phyloP scores from a whole-genome alignment of 2,888 invertebrate genomes.

The Pseudococcus viburni region DNA sequence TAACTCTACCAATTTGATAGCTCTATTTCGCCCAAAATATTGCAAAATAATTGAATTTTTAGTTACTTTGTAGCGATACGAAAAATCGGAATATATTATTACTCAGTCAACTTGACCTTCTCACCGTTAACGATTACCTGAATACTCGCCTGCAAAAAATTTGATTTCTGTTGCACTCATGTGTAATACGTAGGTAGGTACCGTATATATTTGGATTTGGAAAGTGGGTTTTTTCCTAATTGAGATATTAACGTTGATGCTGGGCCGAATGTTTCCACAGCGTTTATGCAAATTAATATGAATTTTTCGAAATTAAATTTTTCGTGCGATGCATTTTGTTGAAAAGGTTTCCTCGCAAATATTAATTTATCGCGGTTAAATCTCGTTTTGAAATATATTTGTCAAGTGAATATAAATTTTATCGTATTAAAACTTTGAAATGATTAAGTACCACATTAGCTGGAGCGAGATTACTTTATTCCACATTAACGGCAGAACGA shows the following conservation, averaged over 20 bases:
- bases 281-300: slow-evolving; percentile 38
- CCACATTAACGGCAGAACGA: slow-evolving; percentile 52
- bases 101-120: slow-evolving; percentile 10
- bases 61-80: not conserved
- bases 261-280: not conserved
- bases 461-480: slow-evolving; percentile 55
- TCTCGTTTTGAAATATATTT: slow-evolving; percentile 54
- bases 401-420: slow-evolving; percentile 51
- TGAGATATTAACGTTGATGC: slow-evolving; percentile 32
- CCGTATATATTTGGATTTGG: not conserved
- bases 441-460: slow-evolving; percentile 54
- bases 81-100: not conserved
- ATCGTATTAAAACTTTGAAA: slow-evolving; percentile 56
- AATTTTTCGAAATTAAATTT: slow-evolving; percentile 52
- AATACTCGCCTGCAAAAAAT: not conserved
- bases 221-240: slow-evolving; percentile 3
- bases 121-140: not conserved
- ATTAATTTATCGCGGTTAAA: slow-evolving; percentile 48
- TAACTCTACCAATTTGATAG: not conserved
- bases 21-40: not conserved
- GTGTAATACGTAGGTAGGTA: not conserved
- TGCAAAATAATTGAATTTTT: not conserved
- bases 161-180: not conserved
- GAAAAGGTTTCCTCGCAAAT: slow-evolving; percentile 36
- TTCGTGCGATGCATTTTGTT: slow-evolving; percentile 5